Evolutionary conservation across 2,797 vertebrate genomes (phyloP).

Genomic region (Crypturellus tataupa): DNA sequence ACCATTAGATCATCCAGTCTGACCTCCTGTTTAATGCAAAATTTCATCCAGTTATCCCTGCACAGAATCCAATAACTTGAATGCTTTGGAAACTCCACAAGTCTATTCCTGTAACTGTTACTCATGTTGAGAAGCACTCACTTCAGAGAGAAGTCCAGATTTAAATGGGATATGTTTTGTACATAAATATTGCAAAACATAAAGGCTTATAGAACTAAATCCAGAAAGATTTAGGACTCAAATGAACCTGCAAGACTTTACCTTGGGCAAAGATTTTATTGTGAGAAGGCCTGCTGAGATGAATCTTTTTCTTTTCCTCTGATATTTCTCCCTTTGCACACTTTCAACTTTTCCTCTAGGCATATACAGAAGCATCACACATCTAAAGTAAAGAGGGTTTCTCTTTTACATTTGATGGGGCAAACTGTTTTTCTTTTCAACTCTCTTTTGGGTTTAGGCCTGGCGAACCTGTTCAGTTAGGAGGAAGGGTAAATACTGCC

Average conservation of each 20-base stretch:
- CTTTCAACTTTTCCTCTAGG: background rate
- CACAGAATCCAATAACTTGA: background rate
- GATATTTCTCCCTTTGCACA: background rate
- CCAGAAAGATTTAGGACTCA: background rate
- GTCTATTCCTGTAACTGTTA: background rate
- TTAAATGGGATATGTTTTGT: background rate
- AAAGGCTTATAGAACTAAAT: background rate
- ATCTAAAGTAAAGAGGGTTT: background rate
- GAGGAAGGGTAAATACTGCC: background rate
- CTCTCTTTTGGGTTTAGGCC: background rate
- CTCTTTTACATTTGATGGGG: background rate
- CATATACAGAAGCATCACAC: background rate
- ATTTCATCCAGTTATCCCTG: conserved; percentile 24
- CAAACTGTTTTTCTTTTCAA: fast-evolving
- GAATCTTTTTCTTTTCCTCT: background rate
- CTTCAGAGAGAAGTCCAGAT: background rate
- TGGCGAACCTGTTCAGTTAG: background rate
- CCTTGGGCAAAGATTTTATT: background rate
- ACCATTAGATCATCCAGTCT: conserved; percentile 52
- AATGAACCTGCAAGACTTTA: background rate
- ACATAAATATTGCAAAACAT: background rate
- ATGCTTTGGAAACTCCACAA: background rate
- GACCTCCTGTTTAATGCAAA: conserved; percentile 46
- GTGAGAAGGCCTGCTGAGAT: background rate
- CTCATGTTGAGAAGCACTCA: background rate